Base-by-base conservation (phyloP, 2,113 vertebrate species). In the Balaeniceps rex region DNA sequence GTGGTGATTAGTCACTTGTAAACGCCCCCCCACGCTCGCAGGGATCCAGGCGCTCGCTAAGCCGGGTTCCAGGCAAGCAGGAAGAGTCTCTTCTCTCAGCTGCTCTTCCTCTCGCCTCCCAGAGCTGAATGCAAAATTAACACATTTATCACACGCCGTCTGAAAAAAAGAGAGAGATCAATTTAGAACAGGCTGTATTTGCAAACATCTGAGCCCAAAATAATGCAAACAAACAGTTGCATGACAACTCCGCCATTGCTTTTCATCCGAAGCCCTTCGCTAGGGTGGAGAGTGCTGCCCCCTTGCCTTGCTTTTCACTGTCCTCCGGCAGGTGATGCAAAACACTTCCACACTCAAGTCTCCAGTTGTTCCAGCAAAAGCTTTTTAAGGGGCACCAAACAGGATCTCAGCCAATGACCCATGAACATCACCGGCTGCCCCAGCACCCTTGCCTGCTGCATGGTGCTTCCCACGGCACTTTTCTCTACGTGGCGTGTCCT, bases 141-240 rank as follows among this genome's bases (percentile, higher is more conserved):
- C 94, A 86, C 78, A 76, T 97, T 96, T 96, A 88, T 95, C 93
- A 91, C 81, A 92, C 2, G 11, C 44, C 0, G 10, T 71, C 91
- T 96, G 83, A 89, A 72, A 91, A 87, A 88, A 61, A 87, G 29
- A 89, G 52, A 84, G 63, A 47, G 12, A 95, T 84, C 81, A 49
- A 31, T 96, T 96, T 92, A 93, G 91, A 96, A 68, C 85, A 91
- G 70, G 55, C 77, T 88, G 55, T 95, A 91, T 97, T 97, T 97
- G 91, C 95, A 97, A 97, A 96, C 95, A 95, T 97, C 83, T 86
- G 82, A 96, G 88, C 64, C 82, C 74, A 82, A 83, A 97, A 94
- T 92, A 96, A 78, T 25, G 9, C 83, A 95, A 95, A 95, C 90
- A 95, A 92, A 68, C 83, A 86, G 64, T 78, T 88, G 81, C 54